Percentiles rank a stretch among this genome's conserved stretches.
Evolutionary conservation across 2,113 vertebrate genomes (phyloP).

Genomic region (Thunnus thynnus): DNA sequence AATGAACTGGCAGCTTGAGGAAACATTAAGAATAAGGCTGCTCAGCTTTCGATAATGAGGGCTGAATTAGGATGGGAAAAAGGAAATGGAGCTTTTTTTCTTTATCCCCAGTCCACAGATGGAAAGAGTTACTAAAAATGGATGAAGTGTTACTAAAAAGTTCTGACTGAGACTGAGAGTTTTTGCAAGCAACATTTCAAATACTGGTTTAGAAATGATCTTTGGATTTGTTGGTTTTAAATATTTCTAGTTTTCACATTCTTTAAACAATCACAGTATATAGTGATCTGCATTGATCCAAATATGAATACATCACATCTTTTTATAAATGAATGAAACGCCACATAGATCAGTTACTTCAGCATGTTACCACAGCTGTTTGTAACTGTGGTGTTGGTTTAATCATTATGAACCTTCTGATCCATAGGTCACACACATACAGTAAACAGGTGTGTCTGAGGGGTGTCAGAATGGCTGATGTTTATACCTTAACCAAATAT

Average conservation of each 20-base stretch:
- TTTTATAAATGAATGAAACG: background rate
- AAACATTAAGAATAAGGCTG: slow-evolving; percentile 14
- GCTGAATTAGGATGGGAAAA: too few species aligned
- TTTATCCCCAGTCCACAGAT: too few species aligned
- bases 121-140: too few species aligned
- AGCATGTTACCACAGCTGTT: background rate
- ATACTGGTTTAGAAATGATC: too few species aligned
- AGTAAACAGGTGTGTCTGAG: background rate
- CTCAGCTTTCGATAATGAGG: too few species aligned
- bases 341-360: background rate
- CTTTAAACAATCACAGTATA: background rate
- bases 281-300: background rate
- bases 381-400: background rate
- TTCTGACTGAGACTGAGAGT: too few species aligned
- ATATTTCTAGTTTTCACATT: background rate
- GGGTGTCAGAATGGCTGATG: background rate
- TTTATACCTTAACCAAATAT: background rate
- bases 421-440: slow-evolving; percentile 5
- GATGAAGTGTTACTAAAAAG: too few species aligned
- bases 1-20: background rate
- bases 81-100: too few species aligned
- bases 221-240: background rate
- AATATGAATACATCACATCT: background rate
- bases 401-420: background rate
- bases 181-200: too few species aligned